A percentile compares a stretch with the other conserved stretches of the same genome.
Evolutionary conservation across 2,797 vertebrate genomes (phyloP).

Genomic region (Macrochelys suwanniensis): DNA sequence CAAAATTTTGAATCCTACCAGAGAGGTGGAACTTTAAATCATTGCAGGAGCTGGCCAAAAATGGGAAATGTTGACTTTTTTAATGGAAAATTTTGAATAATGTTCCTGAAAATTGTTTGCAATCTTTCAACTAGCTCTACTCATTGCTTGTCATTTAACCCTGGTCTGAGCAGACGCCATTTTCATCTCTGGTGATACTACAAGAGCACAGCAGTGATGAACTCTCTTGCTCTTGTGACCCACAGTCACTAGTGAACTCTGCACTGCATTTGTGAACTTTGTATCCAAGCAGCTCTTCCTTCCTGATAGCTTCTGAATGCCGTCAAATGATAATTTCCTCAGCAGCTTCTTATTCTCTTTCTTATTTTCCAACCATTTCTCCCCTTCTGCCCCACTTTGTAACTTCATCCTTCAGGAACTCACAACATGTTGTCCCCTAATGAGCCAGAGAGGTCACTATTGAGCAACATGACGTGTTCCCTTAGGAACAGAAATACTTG

Average conservation of each 20-base stretch:
- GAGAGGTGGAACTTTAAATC: no score
- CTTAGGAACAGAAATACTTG: no score
- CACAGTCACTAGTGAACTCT: not conserved
- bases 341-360: accelerated
- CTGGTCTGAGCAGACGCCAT: not conserved
- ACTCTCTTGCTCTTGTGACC: not conserved
- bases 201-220: not conserved
- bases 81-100: not conserved
- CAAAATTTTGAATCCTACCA: not conserved
- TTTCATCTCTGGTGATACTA: not conserved
- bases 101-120: not conserved
- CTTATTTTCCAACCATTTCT: not conserved
- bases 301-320: not conserved
- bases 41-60: no score
- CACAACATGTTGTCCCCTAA: not conserved
- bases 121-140: not conserved
- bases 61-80: not conserved
- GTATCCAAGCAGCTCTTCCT: not conserved
- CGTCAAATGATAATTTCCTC: not conserved
- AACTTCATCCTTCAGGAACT: not conserved
- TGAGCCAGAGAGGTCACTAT: not conserved
- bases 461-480: not conserved
- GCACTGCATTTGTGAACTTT: no score
- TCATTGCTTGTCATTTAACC: accelerated
- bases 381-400: not conserved